Evolutionary conservation across 2,113 vertebrate genomes (phyloP).

Genomic region (Ondatra zibethicus): DNA sequence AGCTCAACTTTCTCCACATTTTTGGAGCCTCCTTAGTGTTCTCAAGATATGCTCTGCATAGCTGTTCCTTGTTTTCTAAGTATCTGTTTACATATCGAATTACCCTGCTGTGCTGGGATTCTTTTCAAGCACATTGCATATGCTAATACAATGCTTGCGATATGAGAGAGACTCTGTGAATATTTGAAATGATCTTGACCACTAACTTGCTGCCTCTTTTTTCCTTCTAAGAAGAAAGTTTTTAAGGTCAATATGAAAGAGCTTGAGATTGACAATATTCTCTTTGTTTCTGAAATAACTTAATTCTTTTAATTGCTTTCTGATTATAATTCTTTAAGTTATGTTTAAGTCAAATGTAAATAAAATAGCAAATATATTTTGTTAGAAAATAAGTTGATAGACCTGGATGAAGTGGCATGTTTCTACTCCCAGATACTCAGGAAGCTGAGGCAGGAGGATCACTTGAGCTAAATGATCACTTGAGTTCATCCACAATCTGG

Average conservation of each 20-base stretch:
- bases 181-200: not conserved
- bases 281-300: slow-evolving; percentile 51
- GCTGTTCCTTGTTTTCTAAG: not conserved
- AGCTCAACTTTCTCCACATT: not conserved
- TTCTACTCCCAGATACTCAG: not conserved
- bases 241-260: not conserved
- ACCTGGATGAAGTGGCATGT: not conserved
- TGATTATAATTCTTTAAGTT: slow-evolving; percentile 45
- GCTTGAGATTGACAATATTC: not conserved
- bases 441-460: not conserved
- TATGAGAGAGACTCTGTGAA: not conserved
- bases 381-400: slow-evolving; percentile 20
- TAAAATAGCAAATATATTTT: slow-evolving; percentile 44
- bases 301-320: slow-evolving; percentile 16
- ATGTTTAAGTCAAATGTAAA: slow-evolving; percentile 30
- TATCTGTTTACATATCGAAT: not conserved
- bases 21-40: not conserved
- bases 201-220: slow-evolving; percentile 24
- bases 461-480: not conserved
- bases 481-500: not conserved
- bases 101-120: not conserved
- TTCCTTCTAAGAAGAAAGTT: not conserved
- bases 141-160: not conserved
- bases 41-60: not conserved
- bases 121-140: not conserved